Conservation (phyloP, 2,888 invertebrate genomes). For the Tricholauxania praeusta region DNA sequence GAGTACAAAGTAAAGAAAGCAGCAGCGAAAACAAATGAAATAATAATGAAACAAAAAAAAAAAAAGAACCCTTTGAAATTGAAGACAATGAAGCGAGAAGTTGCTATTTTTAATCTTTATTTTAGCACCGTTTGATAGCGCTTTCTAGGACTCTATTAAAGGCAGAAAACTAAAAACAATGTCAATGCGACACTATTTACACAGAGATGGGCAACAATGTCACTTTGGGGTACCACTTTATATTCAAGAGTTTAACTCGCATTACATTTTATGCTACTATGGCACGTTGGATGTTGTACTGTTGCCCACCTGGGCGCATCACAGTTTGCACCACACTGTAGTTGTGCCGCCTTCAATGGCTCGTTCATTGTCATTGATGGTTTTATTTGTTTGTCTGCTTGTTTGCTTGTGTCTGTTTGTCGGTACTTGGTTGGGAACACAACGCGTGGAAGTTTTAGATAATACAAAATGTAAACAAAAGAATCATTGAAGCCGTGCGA, state of each 20-base stretch:
- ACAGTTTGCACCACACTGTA: neutral
- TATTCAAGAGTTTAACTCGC: neutral
- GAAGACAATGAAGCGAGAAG: constrained; percentile 6
- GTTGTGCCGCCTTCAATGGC: neutral
- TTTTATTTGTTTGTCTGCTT: constrained; percentile 14
- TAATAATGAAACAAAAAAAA: neutral
- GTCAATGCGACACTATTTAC: neutral
- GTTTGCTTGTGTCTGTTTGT: neutral
- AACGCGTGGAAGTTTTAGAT: constrained; percentile 22
- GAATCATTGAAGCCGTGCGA: constrained; percentile 4
- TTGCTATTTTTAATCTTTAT: constrained; percentile 11
- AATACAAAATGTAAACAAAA: constrained; percentile 26
- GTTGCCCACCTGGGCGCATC: neutral
- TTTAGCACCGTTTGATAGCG: constrained; percentile 3
- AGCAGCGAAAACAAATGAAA: no score
- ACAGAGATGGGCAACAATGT: neutral
- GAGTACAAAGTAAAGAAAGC: neutral
- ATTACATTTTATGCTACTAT: neutral
- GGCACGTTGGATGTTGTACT: neutral
- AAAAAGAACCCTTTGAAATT: constrained; percentile 1
- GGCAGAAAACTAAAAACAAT: neutral
- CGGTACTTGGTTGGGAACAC: no score
- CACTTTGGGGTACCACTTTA: neutral
- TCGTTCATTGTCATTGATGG: neutral
- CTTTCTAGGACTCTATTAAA: neutral